A percentile compares a stretch with the other conserved stretches of the same genome.
These are phyloP conservation scores for Conopomorpha cramerella DNA, from an alignment of 1,140 invertebrate species.

Conservation along the genomic window DNA sequence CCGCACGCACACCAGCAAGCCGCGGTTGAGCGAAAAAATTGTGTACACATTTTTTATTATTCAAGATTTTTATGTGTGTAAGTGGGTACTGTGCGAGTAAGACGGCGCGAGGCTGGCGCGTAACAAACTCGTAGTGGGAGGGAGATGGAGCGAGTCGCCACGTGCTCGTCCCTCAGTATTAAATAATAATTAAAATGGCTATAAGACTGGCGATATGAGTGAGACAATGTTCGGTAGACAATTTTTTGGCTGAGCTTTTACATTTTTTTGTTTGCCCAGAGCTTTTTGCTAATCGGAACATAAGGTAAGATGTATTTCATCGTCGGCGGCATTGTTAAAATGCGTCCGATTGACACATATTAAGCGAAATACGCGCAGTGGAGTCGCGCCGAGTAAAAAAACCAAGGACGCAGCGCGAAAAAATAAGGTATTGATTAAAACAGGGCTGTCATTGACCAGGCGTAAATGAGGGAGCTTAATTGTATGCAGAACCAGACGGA, in stretches of 20 bases:
- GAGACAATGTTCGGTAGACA: conserved; percentile 52
- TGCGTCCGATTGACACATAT: conserved; percentile 46
- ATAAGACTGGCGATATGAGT: conserved; percentile 52
- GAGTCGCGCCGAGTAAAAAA: conserved; percentile 53
- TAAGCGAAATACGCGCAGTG: conserved; percentile 48
- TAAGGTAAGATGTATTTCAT: conserved; percentile 21
- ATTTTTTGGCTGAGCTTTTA: conserved; percentile 53
- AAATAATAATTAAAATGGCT: conserved; percentile 62
- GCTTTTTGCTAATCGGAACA: conserved; percentile 47
- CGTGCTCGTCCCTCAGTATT: conserved; percentile 57
- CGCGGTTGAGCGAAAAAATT: conserved; percentile 58
- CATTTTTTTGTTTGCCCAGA: conserved; percentile 29
- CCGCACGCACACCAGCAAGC: conserved; percentile 39
- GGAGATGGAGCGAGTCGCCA: conserved; percentile 36
- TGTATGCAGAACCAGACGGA: conserved; percentile 32
- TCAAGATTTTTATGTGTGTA: conserved; percentile 60
- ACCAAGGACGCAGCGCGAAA: conserved; percentile 49
- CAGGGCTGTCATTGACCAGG: conserved; percentile 57
- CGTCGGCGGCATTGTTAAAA: conserved; percentile 16
- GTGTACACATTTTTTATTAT: conserved; percentile 61
- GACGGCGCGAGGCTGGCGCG: conserved; percentile 19
- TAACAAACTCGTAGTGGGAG: conserved; percentile 11
- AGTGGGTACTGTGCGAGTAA: conserved; percentile 44
- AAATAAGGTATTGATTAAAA: conserved; percentile 61
- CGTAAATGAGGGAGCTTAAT: conserved; percentile 57